A percentile compares a stretch with the other conserved stretches of the same genome.
Evolutionary conservation across 2,888 invertebrate species (phyloP).

Genomic region (Drosophila mercatorum): DNA sequence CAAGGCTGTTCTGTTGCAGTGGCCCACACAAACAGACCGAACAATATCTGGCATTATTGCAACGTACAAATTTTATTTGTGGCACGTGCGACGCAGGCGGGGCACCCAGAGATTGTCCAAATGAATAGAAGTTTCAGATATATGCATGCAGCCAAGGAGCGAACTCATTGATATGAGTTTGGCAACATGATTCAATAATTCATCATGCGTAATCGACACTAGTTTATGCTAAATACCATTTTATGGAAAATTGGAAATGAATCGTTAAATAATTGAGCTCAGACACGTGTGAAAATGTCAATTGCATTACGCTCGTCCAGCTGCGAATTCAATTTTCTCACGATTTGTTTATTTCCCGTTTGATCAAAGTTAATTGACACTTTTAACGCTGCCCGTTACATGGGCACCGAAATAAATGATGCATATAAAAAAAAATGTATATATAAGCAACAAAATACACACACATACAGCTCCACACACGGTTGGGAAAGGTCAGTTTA

Average conservation of each 20-base stretch:
- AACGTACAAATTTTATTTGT: slow-evolving; percentile 27
- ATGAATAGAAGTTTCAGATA: background rate
- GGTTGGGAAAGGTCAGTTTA: slow-evolving; percentile 60
- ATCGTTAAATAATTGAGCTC: slow-evolving; percentile 13
- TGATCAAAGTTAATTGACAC: slow-evolving; percentile 45
- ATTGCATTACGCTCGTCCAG: background rate
- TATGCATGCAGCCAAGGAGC: background rate
- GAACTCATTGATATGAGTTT: background rate
- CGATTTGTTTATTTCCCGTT: slow-evolving; percentile 21
- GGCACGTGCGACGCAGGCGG: slow-evolving; percentile 10
- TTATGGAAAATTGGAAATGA: slow-evolving; percentile 5
- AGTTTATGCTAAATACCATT: background rate
- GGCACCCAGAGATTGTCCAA: slow-evolving; percentile 1
- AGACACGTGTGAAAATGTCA: slow-evolving; percentile 1
- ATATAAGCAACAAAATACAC: slow-evolving; percentile 2
- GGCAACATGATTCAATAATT: slow-evolving; percentile 8
- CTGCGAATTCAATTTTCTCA: background rate
- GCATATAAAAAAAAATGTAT: slow-evolving; percentile 7
- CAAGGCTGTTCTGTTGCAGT: slow-evolving; percentile 60
- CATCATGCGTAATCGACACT: slow-evolving; percentile 18
- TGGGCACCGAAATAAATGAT: slow-evolving; percentile 62
- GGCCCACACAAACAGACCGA: slow-evolving; percentile 10
- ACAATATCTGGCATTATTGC: slow-evolving; percentile 32
- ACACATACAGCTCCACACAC: background rate
- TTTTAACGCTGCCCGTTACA: slow-evolving; percentile 59